These are phyloP conservation scores for Chrysodeixis includens DNA, from an alignment of 2,888 invertebrate species.

Conservation along the genomic window DNA sequence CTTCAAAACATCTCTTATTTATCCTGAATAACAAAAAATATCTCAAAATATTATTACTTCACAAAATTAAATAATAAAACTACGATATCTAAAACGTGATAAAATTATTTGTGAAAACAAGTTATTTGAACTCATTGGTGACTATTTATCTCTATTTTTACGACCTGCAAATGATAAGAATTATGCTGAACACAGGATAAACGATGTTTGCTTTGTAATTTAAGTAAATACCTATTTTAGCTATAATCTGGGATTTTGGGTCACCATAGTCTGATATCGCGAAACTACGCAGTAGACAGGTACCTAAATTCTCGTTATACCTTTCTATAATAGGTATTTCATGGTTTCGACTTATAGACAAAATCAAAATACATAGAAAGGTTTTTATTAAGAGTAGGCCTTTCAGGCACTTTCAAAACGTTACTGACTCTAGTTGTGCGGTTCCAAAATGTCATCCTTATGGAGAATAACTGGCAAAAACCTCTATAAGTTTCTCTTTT, in stretches of 20 bases:
- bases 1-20: not conserved
- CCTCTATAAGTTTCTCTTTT: no score
- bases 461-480: no score
- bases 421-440: no score
- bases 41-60: not conserved
- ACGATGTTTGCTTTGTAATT: not conserved
- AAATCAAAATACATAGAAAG: no score
- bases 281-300: not conserved
- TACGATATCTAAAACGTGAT: not conserved
- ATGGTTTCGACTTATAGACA: no score
- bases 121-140: not conserved
- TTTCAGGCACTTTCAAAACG: no score
- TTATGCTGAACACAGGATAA: not conserved
- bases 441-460: no score
- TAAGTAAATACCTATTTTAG: not conserved
- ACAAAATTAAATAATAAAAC: not conserved
- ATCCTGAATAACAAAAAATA: not conserved
- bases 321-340: not conserved
- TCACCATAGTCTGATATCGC: not conserved
- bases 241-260: not conserved
- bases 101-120: not conserved
- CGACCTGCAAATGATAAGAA: constrained; percentile 4
- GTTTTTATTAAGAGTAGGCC: no score
- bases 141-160: not conserved
- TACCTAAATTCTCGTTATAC: not conserved